Base-by-base conservation (phyloP, 2,888 invertebrate species). In the Lycia hirtaria region DNA sequence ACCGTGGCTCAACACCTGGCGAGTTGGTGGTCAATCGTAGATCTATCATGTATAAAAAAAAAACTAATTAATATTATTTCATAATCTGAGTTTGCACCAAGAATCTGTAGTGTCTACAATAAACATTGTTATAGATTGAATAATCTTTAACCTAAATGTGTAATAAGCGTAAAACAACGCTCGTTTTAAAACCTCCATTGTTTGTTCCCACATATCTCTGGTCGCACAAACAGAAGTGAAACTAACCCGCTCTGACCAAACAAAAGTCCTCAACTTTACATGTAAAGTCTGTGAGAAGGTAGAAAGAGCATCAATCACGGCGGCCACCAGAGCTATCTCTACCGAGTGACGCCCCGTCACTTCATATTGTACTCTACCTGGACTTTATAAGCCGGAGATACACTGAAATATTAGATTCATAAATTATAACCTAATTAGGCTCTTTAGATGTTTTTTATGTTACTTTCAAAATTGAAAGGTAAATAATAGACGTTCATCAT, bases 181-280 rank as follows among this genome's bases (percentile, higher is more conserved):
- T 3, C 15, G 38, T 12, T 40, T 22, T n/a, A n/a, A n/a, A 40
- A 7, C 33, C 32, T 12, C 19, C 24, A 38, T 28, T 38, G 40
- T 55, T 26, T 48, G 48, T 41, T 15, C 49, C 17, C 37, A 49
- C 49, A 56, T 55, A 55, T 55, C 54, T 55, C 48, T 9, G 1
- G 38, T 54, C 45, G 37, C 17, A 9, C 38, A 15, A 38, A 38
- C 47, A 37, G 44, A 35, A 50, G 49, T 38, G 5, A 30, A 49
- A 44, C 56, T 49, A 43, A 26, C 28, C 35, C n/a, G n/a, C 22
- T 19, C 32, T 15, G 32, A 38, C 38, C 33, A 17, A 40, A 28
- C 49, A 35, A 52, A 52, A 51, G 45, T 57, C 48, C 3, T 33
- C 22, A 35, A 41, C 33, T 48, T 17, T 22, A 47, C 47, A 19